Percentiles rank a stretch among this genome's conserved stretches.
Evolutionary conservation across 2,888 invertebrate genomes (phyloP).

Genomic region (Geotrupes spiniger): DNA sequence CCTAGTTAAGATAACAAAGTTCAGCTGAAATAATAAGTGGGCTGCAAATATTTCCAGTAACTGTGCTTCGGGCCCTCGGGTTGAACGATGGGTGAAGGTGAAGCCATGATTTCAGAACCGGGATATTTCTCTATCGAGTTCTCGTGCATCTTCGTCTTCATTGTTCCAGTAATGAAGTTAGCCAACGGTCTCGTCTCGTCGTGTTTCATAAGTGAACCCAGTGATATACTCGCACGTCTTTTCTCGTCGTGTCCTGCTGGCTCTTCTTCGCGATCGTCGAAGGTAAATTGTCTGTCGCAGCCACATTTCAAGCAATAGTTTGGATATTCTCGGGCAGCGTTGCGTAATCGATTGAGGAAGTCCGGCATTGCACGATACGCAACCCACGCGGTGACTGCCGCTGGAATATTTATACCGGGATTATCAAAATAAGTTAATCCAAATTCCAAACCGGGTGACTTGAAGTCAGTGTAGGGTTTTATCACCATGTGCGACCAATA

Average conservation of each 20-base stretch:
- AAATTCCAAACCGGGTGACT: conserved; percentile 73
- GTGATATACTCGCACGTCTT: conserved; percentile 11
- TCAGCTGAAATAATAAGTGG: conserved; percentile 57
- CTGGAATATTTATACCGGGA: conserved; percentile 75
- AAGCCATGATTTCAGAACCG: conserved; percentile 29
- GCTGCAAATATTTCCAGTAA: conserved; percentile 60
- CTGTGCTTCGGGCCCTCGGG: conserved; percentile 36
- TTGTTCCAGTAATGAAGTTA: not conserved
- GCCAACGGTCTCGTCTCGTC: not conserved
- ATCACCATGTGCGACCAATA: conserved; percentile 89
- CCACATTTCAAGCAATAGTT: conserved; percentile 47
- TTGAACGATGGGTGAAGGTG: conserved; percentile 36
- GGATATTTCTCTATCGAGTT: conserved; percentile 11
- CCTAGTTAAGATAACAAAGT: conserved; percentile 9
- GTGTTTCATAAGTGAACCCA: not conserved
- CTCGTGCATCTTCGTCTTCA: not conserved
- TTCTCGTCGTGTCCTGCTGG: conserved; percentile 1
- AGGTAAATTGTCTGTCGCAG: conserved; percentile 18
- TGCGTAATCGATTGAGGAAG: conserved; percentile 67
- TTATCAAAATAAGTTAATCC: conserved; percentile 86
- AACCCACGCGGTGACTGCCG: conserved; percentile 72
- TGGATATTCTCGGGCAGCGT: conserved; percentile 65
- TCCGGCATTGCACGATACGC: conserved; percentile 74
- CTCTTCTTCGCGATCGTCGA: conserved; percentile 10
- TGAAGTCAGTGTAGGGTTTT: conserved; percentile 61